Percentiles rank a stretch among this genome's conserved stretches.
Conservation (phyloP, 2,113 vertebrate genomes). For the Trematomus loennbergii region DNA sequence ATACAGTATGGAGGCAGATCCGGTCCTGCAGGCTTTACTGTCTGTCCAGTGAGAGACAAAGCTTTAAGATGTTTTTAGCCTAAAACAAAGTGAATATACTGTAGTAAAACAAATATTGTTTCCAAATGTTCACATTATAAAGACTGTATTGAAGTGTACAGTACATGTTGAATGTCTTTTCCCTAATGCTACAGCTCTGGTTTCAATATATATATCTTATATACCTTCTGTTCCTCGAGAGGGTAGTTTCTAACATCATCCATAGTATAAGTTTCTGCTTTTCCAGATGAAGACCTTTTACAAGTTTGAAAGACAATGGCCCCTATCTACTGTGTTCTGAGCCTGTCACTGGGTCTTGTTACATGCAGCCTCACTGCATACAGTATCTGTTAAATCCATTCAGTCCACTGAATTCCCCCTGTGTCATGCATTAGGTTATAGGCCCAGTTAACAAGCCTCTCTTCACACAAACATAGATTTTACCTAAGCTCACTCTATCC, state of each 20-base stretch:
- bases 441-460: constrained; percentile 47
- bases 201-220: constrained; percentile 13
- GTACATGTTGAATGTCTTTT: constrained; percentile 9
- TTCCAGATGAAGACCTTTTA: constrained; percentile 48
- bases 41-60: constrained; percentile 19
- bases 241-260: constrained; percentile 11
- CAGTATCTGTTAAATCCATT: constrained; percentile 62
- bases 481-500: constrained; percentile 20
- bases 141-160: neutral
- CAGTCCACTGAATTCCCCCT: constrained; percentile 35
- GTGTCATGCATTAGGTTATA: constrained; percentile 13
- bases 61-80: constrained; percentile 2
- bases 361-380: constrained; percentile 2
- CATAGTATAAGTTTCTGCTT: constrained; percentile 32
- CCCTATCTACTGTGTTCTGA: constrained; percentile 13
- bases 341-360: constrained; percentile 34
- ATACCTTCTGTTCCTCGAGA: neutral
- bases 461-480: constrained; percentile 43
- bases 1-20: neutral
- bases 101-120: neutral
- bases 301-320: constrained; percentile 7
- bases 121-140: constrained; percentile 16
- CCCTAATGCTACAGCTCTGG: constrained; percentile 20
- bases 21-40: neutral
- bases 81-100: neutral